These are phyloP conservation scores for Microchirus variegatus DNA, from an alignment of 2,797 vertebrate genomes.

Conservation along the genomic window DNA sequence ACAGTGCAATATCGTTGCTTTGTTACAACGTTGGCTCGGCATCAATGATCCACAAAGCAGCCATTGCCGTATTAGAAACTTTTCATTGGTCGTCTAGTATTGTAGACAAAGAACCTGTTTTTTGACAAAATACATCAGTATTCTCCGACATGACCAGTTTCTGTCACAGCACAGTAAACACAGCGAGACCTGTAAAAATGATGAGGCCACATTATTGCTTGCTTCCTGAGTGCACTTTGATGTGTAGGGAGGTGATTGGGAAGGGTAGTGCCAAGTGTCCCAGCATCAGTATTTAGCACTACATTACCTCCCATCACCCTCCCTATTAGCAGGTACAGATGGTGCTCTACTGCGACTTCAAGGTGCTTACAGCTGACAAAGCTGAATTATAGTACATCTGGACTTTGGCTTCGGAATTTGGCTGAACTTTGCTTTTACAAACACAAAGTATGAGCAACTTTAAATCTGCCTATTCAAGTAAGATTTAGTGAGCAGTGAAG, in stretches of 20 bases:
- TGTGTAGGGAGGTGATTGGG: conserved; percentile 40
- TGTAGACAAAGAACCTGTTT: conserved; percentile 12
- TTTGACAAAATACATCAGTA: conserved; percentile 21
- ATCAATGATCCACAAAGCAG: conserved; percentile 9
- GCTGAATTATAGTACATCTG: conserved; percentile 58
- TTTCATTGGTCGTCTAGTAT: neutral
- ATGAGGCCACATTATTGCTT: conserved; percentile 49
- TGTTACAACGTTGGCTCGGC: too few species aligned
- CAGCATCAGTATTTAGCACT: conserved; percentile 72
- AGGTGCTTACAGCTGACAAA: conserved; percentile 74
- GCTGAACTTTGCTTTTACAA: neutral
- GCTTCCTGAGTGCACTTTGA: conserved; percentile 59
- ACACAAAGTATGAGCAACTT: neutral
- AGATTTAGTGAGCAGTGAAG: too few species aligned
- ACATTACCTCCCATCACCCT: conserved; percentile 72
- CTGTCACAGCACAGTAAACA: conserved; percentile 42
- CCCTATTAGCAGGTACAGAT: conserved; percentile 74
- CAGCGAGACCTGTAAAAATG: conserved; percentile 29
- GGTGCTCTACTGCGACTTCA: conserved; percentile 64
- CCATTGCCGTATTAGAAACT: conserved; percentile 2
- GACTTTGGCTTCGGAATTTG: conserved; percentile 44
- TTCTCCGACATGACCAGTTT: neutral
- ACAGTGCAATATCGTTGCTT: too few species aligned
- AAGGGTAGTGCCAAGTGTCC: conserved; percentile 54
- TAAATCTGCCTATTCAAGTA: neutral